Evolutionary conservation across 2,113 vertebrate species (phyloP), one percentile per base, ranked within the genome.

Genomic region (Eurypyga helias): DNA sequence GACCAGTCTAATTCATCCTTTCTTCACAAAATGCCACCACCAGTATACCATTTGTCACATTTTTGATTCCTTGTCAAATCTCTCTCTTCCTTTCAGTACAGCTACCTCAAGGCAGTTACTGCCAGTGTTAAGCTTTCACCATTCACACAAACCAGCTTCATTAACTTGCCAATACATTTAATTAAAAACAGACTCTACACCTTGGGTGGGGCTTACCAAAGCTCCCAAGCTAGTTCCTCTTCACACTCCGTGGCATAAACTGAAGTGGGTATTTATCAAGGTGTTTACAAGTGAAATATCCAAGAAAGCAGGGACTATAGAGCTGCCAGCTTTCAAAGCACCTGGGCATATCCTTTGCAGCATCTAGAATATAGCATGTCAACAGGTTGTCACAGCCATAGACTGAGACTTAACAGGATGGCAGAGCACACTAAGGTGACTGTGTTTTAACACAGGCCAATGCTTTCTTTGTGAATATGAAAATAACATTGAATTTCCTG

Each of bases 321-420:
- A 83, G 66, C 49, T 93, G 81, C 20, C 89, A 96, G 58, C n/a
- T 91, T 67, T 87, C 62, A 76, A 57, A 94, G 84, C 60, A 95
- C 93, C 93, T 96, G 78, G 24, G 48, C 64, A 70, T 49, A 65
- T 23, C 9, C 79, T 45, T 51, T 2, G 2, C 54, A 85, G 87
- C 62, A 73, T 33, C 41, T 87, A 95, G 58, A 91, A 45, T 62
- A 85, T 0, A 82, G 46, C 73, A 76, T 15, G 31, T 61, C 84
- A 93, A 94, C 91, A 95, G 75, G 73, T 18, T 90, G 82, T 93
- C 91, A 96, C 7, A 80, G 78, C 20, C 26, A 3, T 4, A 64
- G 72, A 55, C 24, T 61, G 48, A 83, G 43, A 84, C 17, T 55
- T 17, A 84, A 52, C 48, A 82, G 69, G 38, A 71, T 60, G 48